These are phyloP conservation scores for Phyllotreta striolata DNA, from an alignment of 2,888 invertebrate genomes.

Conservation along the genomic window DNA sequence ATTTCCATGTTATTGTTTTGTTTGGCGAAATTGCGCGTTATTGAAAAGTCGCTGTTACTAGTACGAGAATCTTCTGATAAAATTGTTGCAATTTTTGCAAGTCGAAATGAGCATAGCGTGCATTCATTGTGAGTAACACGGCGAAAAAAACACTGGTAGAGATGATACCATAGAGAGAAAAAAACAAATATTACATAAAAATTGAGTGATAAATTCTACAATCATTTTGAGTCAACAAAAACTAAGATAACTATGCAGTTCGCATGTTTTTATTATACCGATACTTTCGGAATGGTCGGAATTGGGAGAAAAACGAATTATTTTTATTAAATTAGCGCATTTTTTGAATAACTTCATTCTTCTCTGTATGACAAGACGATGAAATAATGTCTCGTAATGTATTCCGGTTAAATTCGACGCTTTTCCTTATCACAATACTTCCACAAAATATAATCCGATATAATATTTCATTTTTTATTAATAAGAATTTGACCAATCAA, in stretches of 20 bases:
- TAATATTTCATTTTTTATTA: too few species aligned
- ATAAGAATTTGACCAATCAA: too few species aligned
- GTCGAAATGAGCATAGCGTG: constrained; percentile 11
- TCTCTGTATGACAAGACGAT: too few species aligned
- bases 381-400: too few species aligned
- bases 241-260: background rate
- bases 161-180: constrained; percentile 12
- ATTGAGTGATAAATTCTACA: constrained; percentile 8
- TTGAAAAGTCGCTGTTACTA: constrained; percentile 10
- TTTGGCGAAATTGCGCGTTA: constrained; percentile 7
- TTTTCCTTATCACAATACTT: too few species aligned
- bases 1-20: constrained; percentile 15
- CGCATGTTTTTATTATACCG: constrained; percentile 1
- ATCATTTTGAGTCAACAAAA: constrained; percentile 12
- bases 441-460: too few species aligned
- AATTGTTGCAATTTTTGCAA: constrained; percentile 11
- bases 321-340: too few species aligned
- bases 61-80: constrained; percentile 13
- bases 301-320: constrained; percentile 1
- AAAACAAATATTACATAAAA: constrained; percentile 15
- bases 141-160: constrained; percentile 12
- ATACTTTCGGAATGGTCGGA: constrained; percentile 5
- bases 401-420: too few species aligned
- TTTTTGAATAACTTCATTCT: too few species aligned
- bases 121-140: constrained; percentile 6